Conservation (phyloP, 2,797 vertebrate species). For the Taenioides sp. region DNA sequence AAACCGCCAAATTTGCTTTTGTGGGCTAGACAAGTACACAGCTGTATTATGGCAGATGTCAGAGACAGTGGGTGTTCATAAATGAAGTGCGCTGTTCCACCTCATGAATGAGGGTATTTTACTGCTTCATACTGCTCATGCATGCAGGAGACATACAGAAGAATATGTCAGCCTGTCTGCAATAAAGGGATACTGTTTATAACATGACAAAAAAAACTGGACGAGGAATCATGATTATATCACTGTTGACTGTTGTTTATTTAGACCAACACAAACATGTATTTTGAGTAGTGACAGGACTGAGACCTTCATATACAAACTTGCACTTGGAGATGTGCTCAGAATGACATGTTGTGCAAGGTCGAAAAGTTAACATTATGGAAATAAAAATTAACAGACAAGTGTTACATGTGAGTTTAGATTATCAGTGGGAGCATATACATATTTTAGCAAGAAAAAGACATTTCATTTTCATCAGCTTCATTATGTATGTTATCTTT, state of each 20-base stretch:
- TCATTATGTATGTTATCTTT: conserved; percentile 16
- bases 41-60: conserved; percentile 1
- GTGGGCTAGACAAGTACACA: background rate
- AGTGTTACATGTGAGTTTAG: conserved; percentile 16
- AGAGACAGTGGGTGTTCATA: conserved; percentile 26
- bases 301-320: conserved; percentile 37
- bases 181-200: background rate
- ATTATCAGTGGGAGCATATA: conserved; percentile 21
- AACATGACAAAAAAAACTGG: conserved; percentile 28
- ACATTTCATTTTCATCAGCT: conserved; percentile 42
- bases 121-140: conserved; percentile 43
- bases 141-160: conserved; percentile 8
- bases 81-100: conserved; percentile 35
- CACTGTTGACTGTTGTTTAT: conserved; percentile 70
- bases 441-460: background rate
- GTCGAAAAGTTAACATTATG: conserved; percentile 7
- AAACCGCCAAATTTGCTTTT: background rate
- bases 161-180: background rate
- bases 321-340: conserved; percentile 10
- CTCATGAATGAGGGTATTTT: conserved; percentile 43
- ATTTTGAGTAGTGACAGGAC: conserved; percentile 27
- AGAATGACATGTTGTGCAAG: conserved; percentile 12
- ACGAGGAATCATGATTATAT: conserved; percentile 36
- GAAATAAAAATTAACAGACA: conserved; percentile 31
- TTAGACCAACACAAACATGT: conserved; percentile 61